These are phyloP conservation scores for Drosophila lini DNA, from an alignment of 1,140 invertebrate species.

Conservation along the genomic window DNA sequence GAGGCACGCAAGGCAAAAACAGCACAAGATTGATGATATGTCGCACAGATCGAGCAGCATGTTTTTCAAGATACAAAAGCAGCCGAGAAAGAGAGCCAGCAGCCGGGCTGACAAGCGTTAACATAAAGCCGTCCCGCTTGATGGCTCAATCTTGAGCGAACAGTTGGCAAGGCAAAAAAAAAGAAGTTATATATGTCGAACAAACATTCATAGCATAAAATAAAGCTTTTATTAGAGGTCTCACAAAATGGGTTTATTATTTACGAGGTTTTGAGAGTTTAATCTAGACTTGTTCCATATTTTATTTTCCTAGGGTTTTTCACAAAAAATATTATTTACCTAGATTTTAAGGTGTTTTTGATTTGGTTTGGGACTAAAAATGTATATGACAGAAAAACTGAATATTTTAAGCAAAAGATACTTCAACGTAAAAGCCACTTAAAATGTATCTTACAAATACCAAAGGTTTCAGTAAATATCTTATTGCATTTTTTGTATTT, in stretches of 20 bases:
- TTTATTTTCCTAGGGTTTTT: background rate
- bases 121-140: slow-evolving; percentile 48
- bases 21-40: slow-evolving; percentile 75
- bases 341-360: no score
- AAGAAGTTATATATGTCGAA: background rate
- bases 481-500: background rate
- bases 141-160: slow-evolving; percentile 28
- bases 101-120: slow-evolving; percentile 69
- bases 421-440: background rate
- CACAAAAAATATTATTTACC: background rate
- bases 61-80: slow-evolving; percentile 34
- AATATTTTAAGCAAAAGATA: background rate
- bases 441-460: background rate
- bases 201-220: background rate
- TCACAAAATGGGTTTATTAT: background rate
- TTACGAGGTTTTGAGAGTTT: background rate
- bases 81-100: slow-evolving; percentile 3
- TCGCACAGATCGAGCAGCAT: slow-evolving; percentile 61
- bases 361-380: background rate
- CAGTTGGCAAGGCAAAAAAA: slow-evolving; percentile 52
- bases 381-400: fast-evolving
- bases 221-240: background rate
- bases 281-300: slow-evolving; percentile 3
- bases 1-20: slow-evolving; percentile 38
- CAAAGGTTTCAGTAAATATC: no score